phyloP scores from a whole-genome alignment of 2,888 invertebrate species.

The Tenthredo distinguenda region DNA sequence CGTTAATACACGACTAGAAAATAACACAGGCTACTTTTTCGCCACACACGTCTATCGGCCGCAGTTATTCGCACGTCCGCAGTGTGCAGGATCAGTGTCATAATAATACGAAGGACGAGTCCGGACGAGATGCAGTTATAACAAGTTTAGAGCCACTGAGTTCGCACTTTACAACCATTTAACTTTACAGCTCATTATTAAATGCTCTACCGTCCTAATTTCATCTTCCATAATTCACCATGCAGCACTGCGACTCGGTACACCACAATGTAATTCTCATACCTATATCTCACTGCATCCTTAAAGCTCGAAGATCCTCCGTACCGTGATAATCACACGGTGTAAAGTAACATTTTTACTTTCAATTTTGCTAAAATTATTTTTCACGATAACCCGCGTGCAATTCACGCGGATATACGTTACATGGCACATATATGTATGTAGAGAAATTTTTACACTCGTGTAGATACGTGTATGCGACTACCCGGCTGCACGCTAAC shows the following conservation, averaged over 20 bases:
- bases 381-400: neutral
- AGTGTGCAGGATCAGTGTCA: neutral
- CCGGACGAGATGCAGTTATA: neutral
- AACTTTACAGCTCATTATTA: constrained; percentile 18
- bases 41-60: neutral
- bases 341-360: neutral
- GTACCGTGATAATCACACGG: neutral
- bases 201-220: neutral
- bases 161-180: constrained; percentile 20
- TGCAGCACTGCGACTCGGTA: neutral
- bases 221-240: neutral
- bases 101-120: neutral
- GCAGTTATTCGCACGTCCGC: constrained; percentile 23
- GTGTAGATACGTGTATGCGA: neutral
- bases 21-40: neutral
- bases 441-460: neutral
- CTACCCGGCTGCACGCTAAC: neutral
- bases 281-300: neutral
- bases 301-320: neutral
- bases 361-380: neutral
- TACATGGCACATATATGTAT: neutral
- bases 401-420: neutral
- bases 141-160: neutral
- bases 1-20: neutral
- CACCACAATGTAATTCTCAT: neutral